Evolutionary conservation across 2,888 invertebrate genomes (phyloP).

Genomic region (Gandaritis pyraliata): DNA sequence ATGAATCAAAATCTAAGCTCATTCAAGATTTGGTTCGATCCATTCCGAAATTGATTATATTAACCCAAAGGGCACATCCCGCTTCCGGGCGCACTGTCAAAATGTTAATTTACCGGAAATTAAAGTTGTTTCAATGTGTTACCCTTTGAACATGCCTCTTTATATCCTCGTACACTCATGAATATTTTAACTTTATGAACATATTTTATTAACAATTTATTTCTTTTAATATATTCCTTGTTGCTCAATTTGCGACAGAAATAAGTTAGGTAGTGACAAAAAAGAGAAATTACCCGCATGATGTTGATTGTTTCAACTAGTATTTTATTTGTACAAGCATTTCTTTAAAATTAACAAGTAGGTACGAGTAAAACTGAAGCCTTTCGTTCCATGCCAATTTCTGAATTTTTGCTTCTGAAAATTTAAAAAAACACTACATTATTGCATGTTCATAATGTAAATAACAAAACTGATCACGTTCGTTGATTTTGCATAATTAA

Average conservation of each 20-base stretch:
- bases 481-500: slow-evolving; percentile 53
- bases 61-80: slow-evolving; percentile 67
- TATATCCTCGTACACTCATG: slow-evolving; percentile 51
- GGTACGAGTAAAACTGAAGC: too few relatives aligned
- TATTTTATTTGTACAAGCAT: too few relatives aligned
- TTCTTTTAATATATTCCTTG: too few relatives aligned
- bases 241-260: too few relatives aligned
- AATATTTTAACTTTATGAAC: too few relatives aligned
- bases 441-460: slow-evolving; percentile 13
- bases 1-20: not conserved
- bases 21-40: not conserved
- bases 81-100: slow-evolving; percentile 71
- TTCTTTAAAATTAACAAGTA: too few relatives aligned
- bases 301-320: too few relatives aligned
- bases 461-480: slow-evolving; percentile 29
- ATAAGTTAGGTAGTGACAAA: too few relatives aligned
- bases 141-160: slow-evolving; percentile 70
- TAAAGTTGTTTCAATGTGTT: slow-evolving; percentile 80
- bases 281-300: too few relatives aligned
- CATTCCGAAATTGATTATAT: slow-evolving; percentile 52
- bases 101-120: slow-evolving; percentile 83
- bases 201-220: slow-evolving; percentile 33
- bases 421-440: too few relatives aligned
- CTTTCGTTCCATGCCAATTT: too few relatives aligned
- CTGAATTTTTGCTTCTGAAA: too few relatives aligned